Conservation (phyloP, 2,797 vertebrate genomes). For the Artibeus jamaicensis region DNA sequence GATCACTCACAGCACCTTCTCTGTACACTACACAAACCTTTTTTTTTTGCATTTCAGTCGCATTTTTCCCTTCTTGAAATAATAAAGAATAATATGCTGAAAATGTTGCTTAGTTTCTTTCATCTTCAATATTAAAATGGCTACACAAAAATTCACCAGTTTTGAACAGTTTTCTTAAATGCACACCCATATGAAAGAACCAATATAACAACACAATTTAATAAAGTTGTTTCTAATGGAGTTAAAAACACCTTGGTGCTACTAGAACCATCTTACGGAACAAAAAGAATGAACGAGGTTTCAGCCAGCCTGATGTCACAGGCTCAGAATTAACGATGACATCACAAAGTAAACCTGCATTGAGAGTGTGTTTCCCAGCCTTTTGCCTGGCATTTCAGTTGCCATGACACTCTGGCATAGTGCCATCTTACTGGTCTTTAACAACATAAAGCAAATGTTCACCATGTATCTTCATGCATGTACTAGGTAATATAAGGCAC, state of each 20-base stretch:
- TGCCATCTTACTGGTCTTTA: background rate
- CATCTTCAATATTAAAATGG: background rate
- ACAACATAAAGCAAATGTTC: rapidly evolving
- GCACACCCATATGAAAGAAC: background rate
- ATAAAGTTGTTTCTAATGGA: background rate
- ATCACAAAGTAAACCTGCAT: background rate
- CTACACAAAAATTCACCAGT: background rate
- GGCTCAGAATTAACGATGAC: background rate
- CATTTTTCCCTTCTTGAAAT: background rate
- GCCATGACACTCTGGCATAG: background rate
- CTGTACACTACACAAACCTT: background rate
- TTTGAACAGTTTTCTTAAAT: background rate
- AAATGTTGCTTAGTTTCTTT: background rate
- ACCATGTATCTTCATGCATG: background rate
- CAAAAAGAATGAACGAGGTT: background rate
- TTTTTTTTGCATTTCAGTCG: too few species aligned
- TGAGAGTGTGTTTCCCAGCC: background rate
- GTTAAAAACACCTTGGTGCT: background rate
- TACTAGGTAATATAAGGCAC: background rate
- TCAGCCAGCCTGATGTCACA: background rate
- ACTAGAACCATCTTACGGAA: background rate
- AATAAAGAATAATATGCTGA: background rate
- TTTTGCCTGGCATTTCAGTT: background rate
- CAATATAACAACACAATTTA: background rate
- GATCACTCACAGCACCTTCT: background rate